Base-by-base conservation (phyloP, 2,888 invertebrate genomes). In the Glyphotaelius pellucidus region DNA sequence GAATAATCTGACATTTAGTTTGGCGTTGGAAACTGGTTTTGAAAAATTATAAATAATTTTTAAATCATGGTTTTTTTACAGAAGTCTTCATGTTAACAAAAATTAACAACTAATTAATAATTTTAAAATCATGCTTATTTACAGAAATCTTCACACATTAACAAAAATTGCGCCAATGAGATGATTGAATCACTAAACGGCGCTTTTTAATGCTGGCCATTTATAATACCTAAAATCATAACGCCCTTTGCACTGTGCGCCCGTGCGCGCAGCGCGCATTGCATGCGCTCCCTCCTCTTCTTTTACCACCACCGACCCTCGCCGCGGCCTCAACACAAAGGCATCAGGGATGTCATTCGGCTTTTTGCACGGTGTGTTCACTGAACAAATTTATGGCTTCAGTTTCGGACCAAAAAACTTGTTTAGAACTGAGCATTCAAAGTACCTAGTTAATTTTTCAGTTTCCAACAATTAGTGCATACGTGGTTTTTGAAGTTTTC, bases 341-440 rank as follows among this genome's bases (percentile, higher is more conserved):
- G 31, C 14, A 31, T 32, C 31, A 81, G 81, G 31, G 30, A 32
- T 81, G 81, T 81, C 81, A 81, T 32, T 81, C 81, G 81, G 81
- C 81, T 81, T 81, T 81, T 81, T 81, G 81, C 32, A 32, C 31
- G 32, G 19, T 31, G 81, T 32, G 67, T 15, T 81, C 81, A 81
- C 81, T 81, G 81, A 81, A 81, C 81, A 81, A 81, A 81, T 81
- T 81, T 81, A 81, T 81, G 32, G 31, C 81, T 32, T 81, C 81
- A 14, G 30, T 81, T 31, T 32, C 30, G 81, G 15, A 32, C 31
- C 31, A 81, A 81, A 81, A 81, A 81, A 30, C 67, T 67, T 67
- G 25, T 67, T 67, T 67, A n/a, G 67, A 67, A 67, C 67, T n/a
- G 67, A 67, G n/a, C 7, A 67, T 67, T 67, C n/a, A 67, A 67